A percentile compares a stretch with the other conserved stretches of the same genome.
phyloP scores from a whole-genome alignment of 2,113 vertebrate species.

The Sphaerodactylus townsendi region DNA sequence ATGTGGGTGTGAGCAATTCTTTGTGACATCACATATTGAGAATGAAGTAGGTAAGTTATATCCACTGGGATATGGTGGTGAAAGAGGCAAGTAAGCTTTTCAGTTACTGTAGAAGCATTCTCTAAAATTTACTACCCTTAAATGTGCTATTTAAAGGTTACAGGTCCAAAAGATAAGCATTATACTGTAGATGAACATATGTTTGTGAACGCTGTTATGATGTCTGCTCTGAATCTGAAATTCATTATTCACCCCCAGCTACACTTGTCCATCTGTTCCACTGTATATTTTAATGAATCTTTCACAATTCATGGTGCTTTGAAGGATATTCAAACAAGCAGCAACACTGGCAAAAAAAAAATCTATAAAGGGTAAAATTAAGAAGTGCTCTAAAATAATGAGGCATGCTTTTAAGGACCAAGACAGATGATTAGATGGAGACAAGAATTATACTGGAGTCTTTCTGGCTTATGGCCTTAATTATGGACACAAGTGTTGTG shows the following conservation, averaged over 20 bases:
- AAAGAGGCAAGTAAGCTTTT: slow-evolving; percentile 28
- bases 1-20: background rate
- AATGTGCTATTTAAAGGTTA: background rate
- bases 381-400: slow-evolving; percentile 33
- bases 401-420: slow-evolving; percentile 10
- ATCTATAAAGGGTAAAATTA: slow-evolving; percentile 35
- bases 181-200: slow-evolving; percentile 22
- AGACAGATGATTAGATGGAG: slow-evolving; percentile 11
- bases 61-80: background rate
- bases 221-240: slow-evolving; percentile 46
- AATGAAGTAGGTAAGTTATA: background rate
- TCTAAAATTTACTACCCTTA: background rate
- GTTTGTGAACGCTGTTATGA: slow-evolving; percentile 23
- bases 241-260: slow-evolving; percentile 45
- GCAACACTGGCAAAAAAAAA: slow-evolving; percentile 19
- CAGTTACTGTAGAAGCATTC: slow-evolving; percentile 27
- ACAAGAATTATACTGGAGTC: background rate
- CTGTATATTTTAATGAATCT: slow-evolving; percentile 45
- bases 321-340: slow-evolving; percentile 50
- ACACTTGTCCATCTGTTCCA: slow-evolving; percentile 55
- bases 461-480: background rate
- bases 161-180: slow-evolving; percentile 6
- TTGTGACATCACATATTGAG: background rate
- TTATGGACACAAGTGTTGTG: background rate
- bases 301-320: slow-evolving; percentile 35